Percentiles rank a stretch among this genome's conserved stretches.
These are phyloP conservation scores for Akabosia matsudoensis DNA, from an alignment of 1,140 invertebrate species.

Conservation along the genomic window DNA sequence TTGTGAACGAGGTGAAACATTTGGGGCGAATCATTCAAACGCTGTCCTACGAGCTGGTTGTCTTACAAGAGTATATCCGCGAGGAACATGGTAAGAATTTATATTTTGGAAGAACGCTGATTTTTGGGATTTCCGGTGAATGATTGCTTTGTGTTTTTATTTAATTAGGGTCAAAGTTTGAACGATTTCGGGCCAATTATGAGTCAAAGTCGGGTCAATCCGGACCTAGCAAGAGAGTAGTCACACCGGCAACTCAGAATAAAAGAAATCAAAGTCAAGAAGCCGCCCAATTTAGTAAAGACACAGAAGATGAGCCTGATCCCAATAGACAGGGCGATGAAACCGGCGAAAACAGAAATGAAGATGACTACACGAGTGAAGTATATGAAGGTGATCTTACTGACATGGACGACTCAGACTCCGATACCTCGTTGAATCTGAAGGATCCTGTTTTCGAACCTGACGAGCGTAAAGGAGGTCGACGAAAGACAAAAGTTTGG, in stretches of 20 bases:
- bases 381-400: too few species aligned
- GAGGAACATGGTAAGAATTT: slow-evolving; percentile 4
- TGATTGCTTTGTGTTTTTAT: too few species aligned
- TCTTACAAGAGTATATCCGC: background rate
- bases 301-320: too few species aligned
- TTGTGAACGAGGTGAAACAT: background rate
- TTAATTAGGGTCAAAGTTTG: background rate
- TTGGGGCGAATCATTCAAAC: slow-evolving; percentile 12
- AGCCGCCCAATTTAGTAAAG: too few species aligned
- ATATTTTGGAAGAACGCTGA: background rate
- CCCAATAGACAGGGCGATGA: too few species aligned
- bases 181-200: background rate
- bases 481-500: background rate
- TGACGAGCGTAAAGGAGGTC: background rate
- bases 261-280: too few species aligned
- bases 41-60: background rate
- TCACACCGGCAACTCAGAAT: background rate
- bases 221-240: background rate
- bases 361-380: too few species aligned
- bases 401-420: background rate
- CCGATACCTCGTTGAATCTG: background rate
- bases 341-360: too few species aligned
- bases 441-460: background rate
- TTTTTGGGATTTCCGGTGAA: too few species aligned
- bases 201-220: background rate